Evolutionary conservation across 1,140 invertebrate species (phyloP).

Genomic region (Lepidurus apus): DNA sequence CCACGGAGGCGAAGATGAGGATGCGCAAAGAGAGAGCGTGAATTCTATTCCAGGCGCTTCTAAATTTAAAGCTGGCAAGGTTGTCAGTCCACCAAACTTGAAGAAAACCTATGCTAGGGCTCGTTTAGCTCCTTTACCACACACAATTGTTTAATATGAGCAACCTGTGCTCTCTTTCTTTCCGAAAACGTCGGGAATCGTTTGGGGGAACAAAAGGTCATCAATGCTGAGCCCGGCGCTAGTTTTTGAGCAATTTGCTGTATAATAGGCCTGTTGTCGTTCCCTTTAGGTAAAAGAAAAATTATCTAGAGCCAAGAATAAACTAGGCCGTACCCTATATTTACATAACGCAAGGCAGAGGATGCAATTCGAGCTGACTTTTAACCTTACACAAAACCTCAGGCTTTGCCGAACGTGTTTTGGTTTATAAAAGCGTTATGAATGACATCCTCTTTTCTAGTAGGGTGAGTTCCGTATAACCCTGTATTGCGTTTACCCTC

Average conservation of each 20-base stretch:
- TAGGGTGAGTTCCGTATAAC: background rate
- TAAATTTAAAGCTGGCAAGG: constrained; percentile 17
- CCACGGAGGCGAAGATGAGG: background rate
- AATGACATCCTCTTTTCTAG: no score
- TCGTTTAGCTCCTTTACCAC: background rate
- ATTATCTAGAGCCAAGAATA: background rate
- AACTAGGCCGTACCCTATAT: background rate
- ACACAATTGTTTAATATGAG: background rate
- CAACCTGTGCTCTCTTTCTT: background rate
- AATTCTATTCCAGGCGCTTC: background rate
- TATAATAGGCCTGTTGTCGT: background rate
- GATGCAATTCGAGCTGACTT: background rate
- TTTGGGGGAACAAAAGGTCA: background rate
- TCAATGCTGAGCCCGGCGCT: background rate
- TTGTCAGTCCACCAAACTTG: background rate
- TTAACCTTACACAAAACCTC: no score
- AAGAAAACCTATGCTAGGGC: background rate
- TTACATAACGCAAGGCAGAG: background rate
- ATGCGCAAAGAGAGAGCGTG: background rate
- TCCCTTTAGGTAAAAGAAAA: background rate
- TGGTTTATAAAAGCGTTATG: no score
- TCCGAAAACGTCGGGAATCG: background rate
- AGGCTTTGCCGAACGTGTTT: no score
- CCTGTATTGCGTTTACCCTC: background rate
- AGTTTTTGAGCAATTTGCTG: background rate